Evolutionary conservation across 1,140 invertebrate genomes (phyloP).

Genomic region (Thaumetopoea pityocampa): DNA sequence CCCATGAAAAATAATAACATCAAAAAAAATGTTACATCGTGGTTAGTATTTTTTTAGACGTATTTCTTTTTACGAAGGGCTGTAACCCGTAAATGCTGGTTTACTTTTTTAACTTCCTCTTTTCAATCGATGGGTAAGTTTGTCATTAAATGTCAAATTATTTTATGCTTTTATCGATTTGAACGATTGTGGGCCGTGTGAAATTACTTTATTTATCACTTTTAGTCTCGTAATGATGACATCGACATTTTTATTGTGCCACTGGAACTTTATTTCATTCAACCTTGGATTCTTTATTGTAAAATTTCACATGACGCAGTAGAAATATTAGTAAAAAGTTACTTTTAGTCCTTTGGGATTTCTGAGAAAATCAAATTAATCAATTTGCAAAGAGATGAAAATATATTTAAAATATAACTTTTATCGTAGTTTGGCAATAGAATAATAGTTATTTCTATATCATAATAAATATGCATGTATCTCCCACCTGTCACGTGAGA

Average conservation of each 20-base stretch:
- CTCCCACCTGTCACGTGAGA: too few relatives aligned
- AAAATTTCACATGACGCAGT: slow-evolving; percentile 24
- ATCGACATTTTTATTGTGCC: slow-evolving; percentile 40
- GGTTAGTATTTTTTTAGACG: slow-evolving; percentile 35
- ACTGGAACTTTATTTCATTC: slow-evolving; percentile 16
- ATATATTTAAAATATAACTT: too few relatives aligned
- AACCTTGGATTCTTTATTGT: too few relatives aligned
- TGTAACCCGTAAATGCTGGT: slow-evolving; percentile 33
- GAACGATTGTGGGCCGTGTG: slow-evolving; percentile 38
- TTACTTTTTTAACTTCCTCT: slow-evolving; percentile 23
- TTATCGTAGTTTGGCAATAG: too few relatives aligned
- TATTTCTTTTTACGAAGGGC: slow-evolving; percentile 40
- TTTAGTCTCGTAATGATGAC: slow-evolving; percentile 50
- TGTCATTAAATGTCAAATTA: slow-evolving; percentile 60
- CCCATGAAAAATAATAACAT: too few relatives aligned
- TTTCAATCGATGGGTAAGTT: slow-evolving; percentile 35
- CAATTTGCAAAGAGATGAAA: neutral
- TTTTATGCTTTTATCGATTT: slow-evolving; percentile 54
- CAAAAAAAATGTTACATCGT: too few relatives aligned
- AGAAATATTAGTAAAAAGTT: slow-evolving; percentile 16
- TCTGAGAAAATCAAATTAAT: slow-evolving; percentile 12
- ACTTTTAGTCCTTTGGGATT: slow-evolving; percentile 28
- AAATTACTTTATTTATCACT: slow-evolving; percentile 30
- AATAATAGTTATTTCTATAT: too few relatives aligned
- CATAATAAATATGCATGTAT: too few relatives aligned